Percentiles rank a stretch among this genome's conserved stretches.
Evolutionary conservation across 2,888 invertebrate species (phyloP).

Genomic region (Dryococelus australis): DNA sequence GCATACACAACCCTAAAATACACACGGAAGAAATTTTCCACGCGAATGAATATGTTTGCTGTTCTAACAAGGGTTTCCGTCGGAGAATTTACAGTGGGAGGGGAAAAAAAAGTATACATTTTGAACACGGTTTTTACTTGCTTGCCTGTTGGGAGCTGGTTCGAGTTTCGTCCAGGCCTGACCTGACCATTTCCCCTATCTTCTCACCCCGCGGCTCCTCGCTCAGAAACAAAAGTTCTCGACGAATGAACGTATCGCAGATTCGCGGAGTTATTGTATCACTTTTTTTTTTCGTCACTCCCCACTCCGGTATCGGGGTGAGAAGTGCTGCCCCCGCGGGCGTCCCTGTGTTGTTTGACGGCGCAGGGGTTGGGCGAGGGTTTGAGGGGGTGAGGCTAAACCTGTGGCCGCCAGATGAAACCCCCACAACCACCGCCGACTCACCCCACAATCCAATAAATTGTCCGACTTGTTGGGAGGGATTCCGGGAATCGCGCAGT

Average conservation of each 20-base stretch:
- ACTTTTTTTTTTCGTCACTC: background rate
- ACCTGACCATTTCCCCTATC: background rate
- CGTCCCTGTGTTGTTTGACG: background rate
- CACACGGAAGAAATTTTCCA: no score
- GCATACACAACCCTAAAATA: no score
- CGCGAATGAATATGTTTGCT: no score
- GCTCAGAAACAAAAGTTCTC: background rate
- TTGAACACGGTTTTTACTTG: background rate
- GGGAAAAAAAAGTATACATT: background rate
- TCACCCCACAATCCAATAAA: background rate
- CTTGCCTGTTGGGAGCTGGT: background rate
- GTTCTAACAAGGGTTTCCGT: no score
- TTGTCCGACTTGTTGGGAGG: background rate
- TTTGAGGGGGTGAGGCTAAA: background rate
- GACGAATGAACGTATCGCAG: background rate
- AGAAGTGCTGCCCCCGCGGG: background rate
- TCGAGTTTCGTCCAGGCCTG: background rate
- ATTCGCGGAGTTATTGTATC: background rate
- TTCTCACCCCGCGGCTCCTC: background rate
- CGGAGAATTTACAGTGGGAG: no score
- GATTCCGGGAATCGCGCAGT: background rate
- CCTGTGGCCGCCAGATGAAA: conserved; percentile 7
- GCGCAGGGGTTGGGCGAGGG: background rate
- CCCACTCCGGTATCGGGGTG: background rate
- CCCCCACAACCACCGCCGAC: background rate